Base-by-base conservation (phyloP, 2,113 vertebrate genomes). In the Hyaena hyaena region DNA sequence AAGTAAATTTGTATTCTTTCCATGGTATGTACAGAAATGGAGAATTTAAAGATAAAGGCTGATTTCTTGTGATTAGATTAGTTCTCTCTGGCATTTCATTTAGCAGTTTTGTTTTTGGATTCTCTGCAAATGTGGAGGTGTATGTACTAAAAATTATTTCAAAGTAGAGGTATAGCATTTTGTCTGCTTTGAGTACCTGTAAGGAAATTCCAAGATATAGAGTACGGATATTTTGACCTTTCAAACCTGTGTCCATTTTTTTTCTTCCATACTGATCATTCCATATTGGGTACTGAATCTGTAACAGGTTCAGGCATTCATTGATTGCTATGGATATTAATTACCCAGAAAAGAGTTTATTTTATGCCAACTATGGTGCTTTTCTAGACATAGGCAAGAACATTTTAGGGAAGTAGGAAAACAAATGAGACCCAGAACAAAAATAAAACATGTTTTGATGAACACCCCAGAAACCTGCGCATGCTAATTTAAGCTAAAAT, bases 1-100 rank as follows among this genome's bases (percentile, higher is more conserved):
- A 97, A 66, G n/a, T 91, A 83, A 86, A 69, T 85, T 48, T 89
- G 31, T 39, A 79, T 74, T 35, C 6, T 94, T 82, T 94, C 35
- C 21, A 2, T 93, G 83, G 80, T 97, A 97, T 95, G 76, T 97
- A 65, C 53, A 96, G n/a, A 90, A 96, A 90, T 77, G 12, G 92
- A 58, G 65, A 90, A n/a, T 77, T 92, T 45, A 19, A 84, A 95
- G 50, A 93, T 94, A 92, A 93, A 71, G 55, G 2, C 31, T 95
- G 33, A 53, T 84, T 93, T 84, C 17, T 39, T 88, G 19, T 76
- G 61, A 68, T 92, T 83, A 84, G 7, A 81, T 90, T 90, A 92
- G 45, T 81, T 92, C 19, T 65, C 31, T 15, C 7, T 85, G 39
- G 11, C 11, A 33, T 21, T 39, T 4, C 0, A 33, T 28, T 5